Evolutionary conservation across 2,888 invertebrate species (phyloP), one percentile per base, ranked within the genome.

Genomic region (Meteorus cinctellus): DNA sequence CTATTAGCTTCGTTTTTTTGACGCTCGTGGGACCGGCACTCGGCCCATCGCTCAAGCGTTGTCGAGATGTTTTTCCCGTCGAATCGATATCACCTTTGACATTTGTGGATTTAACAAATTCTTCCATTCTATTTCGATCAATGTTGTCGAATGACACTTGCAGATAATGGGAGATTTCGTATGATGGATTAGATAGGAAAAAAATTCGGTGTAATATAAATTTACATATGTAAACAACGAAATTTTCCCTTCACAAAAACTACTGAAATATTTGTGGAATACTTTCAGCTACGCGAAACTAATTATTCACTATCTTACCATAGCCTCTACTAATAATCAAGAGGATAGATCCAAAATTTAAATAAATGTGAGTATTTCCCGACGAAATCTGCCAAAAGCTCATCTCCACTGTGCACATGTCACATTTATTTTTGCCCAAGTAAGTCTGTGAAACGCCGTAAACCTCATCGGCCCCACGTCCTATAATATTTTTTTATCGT

Each of bases 301-400:
- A 10, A 31, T 31, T 62, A 29, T 62, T 62, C 62, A 62, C 16
- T 62, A 29, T 62, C 62, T 16, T 24, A 19, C 19, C n/a, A 19
- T 41, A 59, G 67, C 70, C 76, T 72, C 51, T n/a, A 65, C 71
- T 79, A 70, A 77, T 76, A 78, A 60, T 12, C 62, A 34, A 65
- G 45, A 79, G 72, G 60, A 77, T 78, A 72, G 68, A 79, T 74
- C 68, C 72, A 51, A 68, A 77, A 78, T 76, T 77, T 70, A 76
- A 59, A 74, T 59, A 63, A 77, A 72, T 75, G 65, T 24, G 55
- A 55, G 2, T 19, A 55, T 10, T 55, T 55, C 19, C 24, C 19
- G 4, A 36, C 63, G n/a, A n/a, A n/a, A 41, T 65, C 65, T 3
- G 24, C 62, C n/a, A 2, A 62, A 31, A 62, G 62, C 31, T 62